These are phyloP conservation scores for Scaptomyza hsui DNA, from an alignment of 1,140 invertebrate species.

Conservation along the genomic window DNA sequence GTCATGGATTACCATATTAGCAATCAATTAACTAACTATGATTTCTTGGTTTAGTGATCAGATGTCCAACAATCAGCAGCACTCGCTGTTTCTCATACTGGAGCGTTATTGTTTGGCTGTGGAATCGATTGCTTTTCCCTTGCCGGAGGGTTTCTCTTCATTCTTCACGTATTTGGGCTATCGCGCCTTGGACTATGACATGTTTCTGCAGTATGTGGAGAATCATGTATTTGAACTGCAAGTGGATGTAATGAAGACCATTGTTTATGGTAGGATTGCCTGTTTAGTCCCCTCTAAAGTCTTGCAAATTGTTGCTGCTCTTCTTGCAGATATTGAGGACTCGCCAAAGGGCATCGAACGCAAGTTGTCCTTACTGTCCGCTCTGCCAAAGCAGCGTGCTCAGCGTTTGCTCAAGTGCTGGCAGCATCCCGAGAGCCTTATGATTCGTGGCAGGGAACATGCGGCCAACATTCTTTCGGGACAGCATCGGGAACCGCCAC, in stretches of 20 bases:
- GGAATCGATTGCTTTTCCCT: conserved; percentile 91
- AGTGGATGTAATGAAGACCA: conserved; percentile 93
- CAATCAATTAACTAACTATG: background rate
- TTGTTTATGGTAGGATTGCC: conserved; percentile 88
- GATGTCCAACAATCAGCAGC: conserved; percentile 87
- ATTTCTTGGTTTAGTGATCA: conserved; percentile 87
- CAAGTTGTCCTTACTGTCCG: conserved; percentile 89
- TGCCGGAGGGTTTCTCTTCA: conserved; percentile 93
- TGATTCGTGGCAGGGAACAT: conserved; percentile 91
- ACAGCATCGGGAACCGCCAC: conserved; percentile 84
- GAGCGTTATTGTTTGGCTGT: conserved; percentile 91
- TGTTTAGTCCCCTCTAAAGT: conserved; percentile 79
- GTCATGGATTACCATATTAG: conserved; percentile 29
- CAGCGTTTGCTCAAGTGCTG: conserved; percentile 91
- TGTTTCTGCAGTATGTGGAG: conserved; percentile 92
- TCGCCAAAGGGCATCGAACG: conserved; percentile 86
- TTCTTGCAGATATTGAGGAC: conserved; percentile 88
- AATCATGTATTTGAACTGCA: conserved; percentile 93
- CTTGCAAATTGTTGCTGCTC: background rate
- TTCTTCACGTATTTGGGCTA: conserved; percentile 94
- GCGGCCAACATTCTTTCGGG: conserved; percentile 90
- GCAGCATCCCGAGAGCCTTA: conserved; percentile 90
- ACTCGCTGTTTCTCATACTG: conserved; percentile 89
- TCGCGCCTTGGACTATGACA: conserved; percentile 89
- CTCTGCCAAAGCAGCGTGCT: conserved; percentile 90